phyloP scores from a whole-genome alignment of 2,113 vertebrate species.

The Mellivora capensis region DNA sequence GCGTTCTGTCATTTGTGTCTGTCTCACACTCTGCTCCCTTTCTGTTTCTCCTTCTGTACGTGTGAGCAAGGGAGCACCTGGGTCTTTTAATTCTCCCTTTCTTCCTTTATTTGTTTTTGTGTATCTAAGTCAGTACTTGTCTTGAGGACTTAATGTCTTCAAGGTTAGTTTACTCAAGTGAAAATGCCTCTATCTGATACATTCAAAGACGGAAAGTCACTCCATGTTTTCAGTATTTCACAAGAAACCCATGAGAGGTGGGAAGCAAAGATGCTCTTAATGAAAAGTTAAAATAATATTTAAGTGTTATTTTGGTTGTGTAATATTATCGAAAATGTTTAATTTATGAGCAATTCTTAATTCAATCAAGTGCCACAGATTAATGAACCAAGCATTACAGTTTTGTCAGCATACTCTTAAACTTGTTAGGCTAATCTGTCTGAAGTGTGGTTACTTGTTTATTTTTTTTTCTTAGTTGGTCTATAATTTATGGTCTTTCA shows the following conservation, averaged over 20 bases:
- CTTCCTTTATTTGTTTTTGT: constrained; percentile 60
- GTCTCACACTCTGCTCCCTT: constrained; percentile 72
- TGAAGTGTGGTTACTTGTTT: constrained; percentile 95
- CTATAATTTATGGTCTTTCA: constrained; percentile 95
- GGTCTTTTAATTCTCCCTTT: constrained; percentile 57
- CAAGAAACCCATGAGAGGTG: constrained; percentile 79
- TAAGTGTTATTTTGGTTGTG: constrained; percentile 79
- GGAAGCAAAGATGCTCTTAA: constrained; percentile 82
- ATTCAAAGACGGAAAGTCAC: constrained; percentile 79
- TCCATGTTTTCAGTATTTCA: constrained; percentile 85
- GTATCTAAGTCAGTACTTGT: constrained; percentile 81
- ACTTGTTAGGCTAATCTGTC: constrained; percentile 95
- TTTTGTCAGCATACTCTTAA: constrained; percentile 90
- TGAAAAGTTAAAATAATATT: constrained; percentile 80
- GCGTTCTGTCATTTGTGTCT: constrained; percentile 76
- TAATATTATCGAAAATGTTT: constrained; percentile 84
- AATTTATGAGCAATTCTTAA: constrained; percentile 96
- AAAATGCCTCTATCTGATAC: constrained; percentile 88
- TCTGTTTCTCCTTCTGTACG: constrained; percentile 85
- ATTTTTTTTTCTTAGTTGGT: constrained; percentile 86
- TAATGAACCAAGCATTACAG: constrained; percentile 87
- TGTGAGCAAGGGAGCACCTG: constrained; percentile 81
- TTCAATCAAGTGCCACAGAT: constrained; percentile 91
- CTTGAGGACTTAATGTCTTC: constrained; percentile 81
- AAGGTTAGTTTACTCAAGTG: constrained; percentile 86